Base-by-base conservation (phyloP, 1,140 invertebrate species). In the Nixonia krombeini region DNA sequence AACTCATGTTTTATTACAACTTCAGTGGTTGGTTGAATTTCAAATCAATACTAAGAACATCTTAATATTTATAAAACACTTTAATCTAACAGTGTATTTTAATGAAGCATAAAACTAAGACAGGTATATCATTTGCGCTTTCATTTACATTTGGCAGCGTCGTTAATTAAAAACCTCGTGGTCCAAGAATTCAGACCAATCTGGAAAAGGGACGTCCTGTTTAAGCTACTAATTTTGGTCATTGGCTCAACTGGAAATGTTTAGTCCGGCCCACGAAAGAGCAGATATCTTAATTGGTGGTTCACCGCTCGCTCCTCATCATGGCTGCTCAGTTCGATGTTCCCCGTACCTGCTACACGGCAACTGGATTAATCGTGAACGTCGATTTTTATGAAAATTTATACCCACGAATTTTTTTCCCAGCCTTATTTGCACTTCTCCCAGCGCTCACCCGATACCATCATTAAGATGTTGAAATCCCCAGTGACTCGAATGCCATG, bases 251-350 rank as follows among this genome's bases (percentile, higher is more conserved):
- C 21, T 64, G 46, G 31, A 65, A 68, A 72, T 64, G 65, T 78
- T 51, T 18, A 71, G 76, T 66, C 59, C 75, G 12, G 40, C 80
- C 78, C 78, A 79, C 70, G 38, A 70, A 56, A 40, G 47, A 23
- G 53, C 21, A 38, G 78, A 84, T 81, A 80, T 83, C 82, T 84
- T 82, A 84, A 84, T 84, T 83, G 78, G 73, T 75, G 64, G 52
- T 57, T 69, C 61, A 61, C 58, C 40, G 31, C 46, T 51, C 63
- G 41, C 23, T 49, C 70, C 71, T 47, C 62, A 49, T 66, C 55
- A 78, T 80, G 74, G 73, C 68, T 45, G 69, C 59, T 62, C 50
- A 15, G 6, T 29, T 53, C 38, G 28, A 35, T 25, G 18, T 33
- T n/a, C n/a, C n/a, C n/a, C 28, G 28, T 53, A 47, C 38, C 53